Evolutionary conservation across 2,888 invertebrate genomes (phyloP).

Genomic region (Eledona agricola): DNA sequence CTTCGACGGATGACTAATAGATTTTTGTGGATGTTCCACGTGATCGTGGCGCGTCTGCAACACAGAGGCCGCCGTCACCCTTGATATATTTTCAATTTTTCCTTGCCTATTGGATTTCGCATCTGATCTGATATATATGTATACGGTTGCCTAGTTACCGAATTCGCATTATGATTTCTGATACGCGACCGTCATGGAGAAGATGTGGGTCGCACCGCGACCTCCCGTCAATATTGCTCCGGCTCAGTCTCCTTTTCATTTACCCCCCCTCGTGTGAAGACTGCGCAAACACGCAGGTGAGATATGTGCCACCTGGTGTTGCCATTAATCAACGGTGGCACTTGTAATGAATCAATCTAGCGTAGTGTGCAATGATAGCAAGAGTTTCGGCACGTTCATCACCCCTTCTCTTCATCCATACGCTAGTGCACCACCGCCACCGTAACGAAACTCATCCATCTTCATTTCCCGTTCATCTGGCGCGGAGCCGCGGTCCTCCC

Average conservation of each 20-base stretch:
- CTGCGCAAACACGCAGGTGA: slow-evolving; percentile 42
- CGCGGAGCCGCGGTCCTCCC: slow-evolving; percentile 40
- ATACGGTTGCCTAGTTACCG: too few species aligned
- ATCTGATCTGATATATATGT: too few species aligned
- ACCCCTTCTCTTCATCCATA: slow-evolving; percentile 26
- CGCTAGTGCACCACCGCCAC: slow-evolving; percentile 25
- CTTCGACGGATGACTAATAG: too few species aligned
- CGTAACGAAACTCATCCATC: slow-evolving; percentile 51
- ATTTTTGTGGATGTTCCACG: too few species aligned
- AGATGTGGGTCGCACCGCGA: too few species aligned
- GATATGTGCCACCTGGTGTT: slow-evolving; percentile 44
- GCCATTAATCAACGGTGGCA: slow-evolving; percentile 44
- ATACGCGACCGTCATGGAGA: too few species aligned
- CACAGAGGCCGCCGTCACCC: too few species aligned
- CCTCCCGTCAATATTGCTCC: slow-evolving; percentile 29
- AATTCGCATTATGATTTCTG: too few species aligned
- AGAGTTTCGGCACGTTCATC: slow-evolving; percentile 42
- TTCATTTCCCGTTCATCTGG: slow-evolving; percentile 53
- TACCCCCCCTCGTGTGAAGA: slow-evolving; percentile 24
- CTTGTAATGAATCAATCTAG: slow-evolving; percentile 42
- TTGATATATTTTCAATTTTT: too few species aligned
- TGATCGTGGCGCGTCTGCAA: too few species aligned
- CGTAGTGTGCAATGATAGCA: slow-evolving; percentile 40
- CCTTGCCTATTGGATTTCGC: too few species aligned
- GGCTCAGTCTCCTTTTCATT: slow-evolving; percentile 31